These are phyloP conservation scores for Panulirus ornatus DNA, from an alignment of 1,140 invertebrate genomes.

Conservation along the genomic window DNA sequence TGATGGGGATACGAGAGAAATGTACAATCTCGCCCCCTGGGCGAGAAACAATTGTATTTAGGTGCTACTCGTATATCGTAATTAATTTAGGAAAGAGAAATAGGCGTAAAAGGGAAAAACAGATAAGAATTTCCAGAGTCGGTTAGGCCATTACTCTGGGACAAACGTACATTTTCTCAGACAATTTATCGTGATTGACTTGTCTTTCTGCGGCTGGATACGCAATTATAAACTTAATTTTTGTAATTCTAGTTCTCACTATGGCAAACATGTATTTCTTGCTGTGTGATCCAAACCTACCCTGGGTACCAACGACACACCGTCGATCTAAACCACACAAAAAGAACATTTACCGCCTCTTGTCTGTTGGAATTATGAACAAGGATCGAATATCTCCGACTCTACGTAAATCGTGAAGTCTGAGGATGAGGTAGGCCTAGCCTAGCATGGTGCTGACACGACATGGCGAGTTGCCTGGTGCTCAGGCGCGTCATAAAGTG, in stretches of 20 bases:
- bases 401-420: background rate
- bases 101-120: background rate
- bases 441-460: background rate
- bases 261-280: no score
- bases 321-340: no score
- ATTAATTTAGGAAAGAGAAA: background rate
- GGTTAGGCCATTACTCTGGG: background rate
- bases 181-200: slow-evolving; percentile 44
- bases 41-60: background rate
- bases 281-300: no score
- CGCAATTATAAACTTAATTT: slow-evolving; percentile 23
- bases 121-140: background rate
- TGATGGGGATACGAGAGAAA: background rate
- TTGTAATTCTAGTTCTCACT: background rate
- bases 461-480: slow-evolving; percentile 17
- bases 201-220: background rate
- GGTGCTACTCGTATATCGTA: background rate
- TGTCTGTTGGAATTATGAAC: background rate
- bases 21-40: background rate
- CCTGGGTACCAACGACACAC: no score
- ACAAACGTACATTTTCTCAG: slow-evolving; percentile 25
- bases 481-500: slow-evolving; percentile 41
- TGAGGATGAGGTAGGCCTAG: slow-evolving; percentile 1
- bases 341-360: no score
- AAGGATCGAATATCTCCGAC: background rate